Evolutionary conservation across 2,113 vertebrate genomes (phyloP).

Genomic region (Pundamilia nyererei): DNA sequence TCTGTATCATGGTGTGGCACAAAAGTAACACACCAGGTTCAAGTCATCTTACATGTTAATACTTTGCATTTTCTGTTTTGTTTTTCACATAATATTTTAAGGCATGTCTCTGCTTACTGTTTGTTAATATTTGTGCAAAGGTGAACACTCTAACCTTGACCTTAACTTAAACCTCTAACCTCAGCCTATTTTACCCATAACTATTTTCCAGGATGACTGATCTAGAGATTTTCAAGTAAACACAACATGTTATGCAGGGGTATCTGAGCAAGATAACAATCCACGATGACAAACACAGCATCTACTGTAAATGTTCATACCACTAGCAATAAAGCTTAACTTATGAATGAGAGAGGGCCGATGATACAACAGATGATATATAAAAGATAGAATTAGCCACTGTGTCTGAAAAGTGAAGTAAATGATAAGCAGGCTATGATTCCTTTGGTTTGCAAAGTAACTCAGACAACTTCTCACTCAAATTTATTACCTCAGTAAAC

Average conservation of each 20-base stretch:
- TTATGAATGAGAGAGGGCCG: neutral
- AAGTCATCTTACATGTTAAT: neutral
- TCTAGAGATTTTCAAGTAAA: neutral
- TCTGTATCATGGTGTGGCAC: too few species aligned
- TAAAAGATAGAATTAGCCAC: neutral
- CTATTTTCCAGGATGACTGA: neutral
- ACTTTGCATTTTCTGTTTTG: neutral
- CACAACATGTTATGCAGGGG: neutral
- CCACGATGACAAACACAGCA: neutral
- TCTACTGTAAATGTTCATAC: neutral
- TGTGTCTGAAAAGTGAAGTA: neutral
- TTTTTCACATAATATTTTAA: neutral
- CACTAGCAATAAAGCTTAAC: neutral
- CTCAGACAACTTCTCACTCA: neutral
- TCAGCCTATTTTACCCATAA: neutral
- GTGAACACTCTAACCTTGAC: neutral
- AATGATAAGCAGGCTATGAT: neutral
- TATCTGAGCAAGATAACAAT: neutral
- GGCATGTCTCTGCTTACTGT: neutral
- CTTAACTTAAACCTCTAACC: neutral
- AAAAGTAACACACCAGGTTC: neutral
- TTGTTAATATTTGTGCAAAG: neutral
- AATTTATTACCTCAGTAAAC: neutral
- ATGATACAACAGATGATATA: neutral
- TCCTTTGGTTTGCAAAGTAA: neutral